phyloP scores from a whole-genome alignment of 53 echinoderm and acorn worm species.

The Luidia sarsii region DNA sequence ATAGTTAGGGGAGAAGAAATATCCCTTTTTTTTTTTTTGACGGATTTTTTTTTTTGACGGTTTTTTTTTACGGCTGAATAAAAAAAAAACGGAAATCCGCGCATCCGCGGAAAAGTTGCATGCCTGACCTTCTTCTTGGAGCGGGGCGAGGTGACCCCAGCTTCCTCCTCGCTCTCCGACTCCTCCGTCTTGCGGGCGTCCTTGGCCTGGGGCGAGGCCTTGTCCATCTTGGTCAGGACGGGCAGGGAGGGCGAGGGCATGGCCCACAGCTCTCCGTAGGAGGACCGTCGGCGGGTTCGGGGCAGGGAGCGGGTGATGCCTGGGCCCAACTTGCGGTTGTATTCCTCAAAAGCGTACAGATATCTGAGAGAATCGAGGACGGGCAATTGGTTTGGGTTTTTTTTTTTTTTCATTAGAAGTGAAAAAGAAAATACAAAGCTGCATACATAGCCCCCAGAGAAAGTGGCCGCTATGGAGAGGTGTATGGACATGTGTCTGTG shows the following conservation, averaged over 20 bases:
- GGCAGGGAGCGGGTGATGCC: slow-evolving; percentile 74
- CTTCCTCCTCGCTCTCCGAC: slow-evolving; percentile 59
- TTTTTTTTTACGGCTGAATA: too few relatives aligned
- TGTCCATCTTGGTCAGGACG: slow-evolving; percentile 35
- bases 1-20: too few relatives aligned
- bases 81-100: too few relatives aligned
- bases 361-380: slow-evolving; percentile 76
- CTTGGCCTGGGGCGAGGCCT: slow-evolving; percentile 46
- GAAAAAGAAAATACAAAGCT: too few relatives aligned
- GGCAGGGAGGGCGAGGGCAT: slow-evolving; percentile 37
- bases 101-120: too few relatives aligned
- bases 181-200: slow-evolving; percentile 56
- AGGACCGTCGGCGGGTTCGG: slow-evolving; percentile 74
- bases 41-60: too few relatives aligned
- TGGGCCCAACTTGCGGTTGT: slow-evolving; percentile 93
- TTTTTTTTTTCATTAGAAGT: too few relatives aligned
- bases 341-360: slow-evolving; percentile 95
- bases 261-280: slow-evolving; percentile 68
- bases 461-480: too few relatives aligned
- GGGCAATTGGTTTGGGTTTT: too few relatives aligned
- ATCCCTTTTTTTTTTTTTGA: too few relatives aligned
- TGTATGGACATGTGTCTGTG: too few relatives aligned
- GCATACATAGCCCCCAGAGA: too few relatives aligned
- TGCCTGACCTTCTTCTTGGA: slow-evolving; percentile 37
- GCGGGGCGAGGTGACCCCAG: background rate